Conservation (phyloP, 2,113 vertebrate species). For the Procavia capensis region DNA sequence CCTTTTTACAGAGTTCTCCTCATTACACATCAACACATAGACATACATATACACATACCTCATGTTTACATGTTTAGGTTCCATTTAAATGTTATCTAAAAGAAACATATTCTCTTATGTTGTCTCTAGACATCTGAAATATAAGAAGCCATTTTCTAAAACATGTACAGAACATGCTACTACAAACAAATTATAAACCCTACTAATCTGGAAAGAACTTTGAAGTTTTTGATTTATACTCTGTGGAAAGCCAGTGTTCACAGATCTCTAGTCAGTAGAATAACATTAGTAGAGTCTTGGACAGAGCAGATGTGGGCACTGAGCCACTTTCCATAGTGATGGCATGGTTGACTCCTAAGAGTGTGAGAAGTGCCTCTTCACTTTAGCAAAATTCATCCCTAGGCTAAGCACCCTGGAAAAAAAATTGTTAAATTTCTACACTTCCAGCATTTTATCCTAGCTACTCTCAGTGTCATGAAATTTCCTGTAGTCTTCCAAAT, state of each 20-base stretch:
- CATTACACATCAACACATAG: background rate
- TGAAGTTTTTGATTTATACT: background rate
- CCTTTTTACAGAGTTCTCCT: background rate
- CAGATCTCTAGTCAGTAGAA: background rate
- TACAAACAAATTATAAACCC: background rate
- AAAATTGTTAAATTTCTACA: background rate
- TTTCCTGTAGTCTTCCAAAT: slow-evolving; percentile 4
- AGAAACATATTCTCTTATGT: background rate
- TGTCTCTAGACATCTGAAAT: background rate
- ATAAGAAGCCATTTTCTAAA: slow-evolving; percentile 37
- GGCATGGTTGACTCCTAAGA: background rate
- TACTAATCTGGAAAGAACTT: background rate
- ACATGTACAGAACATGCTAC: background rate
- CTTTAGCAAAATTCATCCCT: background rate
- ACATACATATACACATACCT: background rate
- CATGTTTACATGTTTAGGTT: slow-evolving; percentile 1
- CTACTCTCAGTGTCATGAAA: background rate
- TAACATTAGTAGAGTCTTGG: background rate
- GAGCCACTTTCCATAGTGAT: background rate
- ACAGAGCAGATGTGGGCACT: background rate
- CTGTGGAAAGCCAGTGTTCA: background rate
- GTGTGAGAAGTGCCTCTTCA: background rate
- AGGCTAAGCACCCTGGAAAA: background rate
- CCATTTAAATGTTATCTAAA: background rate
- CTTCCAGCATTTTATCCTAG: background rate